phyloP scores from a whole-genome alignment of 2,113 vertebrate genomes.

The Corydoras sp. region DNA sequence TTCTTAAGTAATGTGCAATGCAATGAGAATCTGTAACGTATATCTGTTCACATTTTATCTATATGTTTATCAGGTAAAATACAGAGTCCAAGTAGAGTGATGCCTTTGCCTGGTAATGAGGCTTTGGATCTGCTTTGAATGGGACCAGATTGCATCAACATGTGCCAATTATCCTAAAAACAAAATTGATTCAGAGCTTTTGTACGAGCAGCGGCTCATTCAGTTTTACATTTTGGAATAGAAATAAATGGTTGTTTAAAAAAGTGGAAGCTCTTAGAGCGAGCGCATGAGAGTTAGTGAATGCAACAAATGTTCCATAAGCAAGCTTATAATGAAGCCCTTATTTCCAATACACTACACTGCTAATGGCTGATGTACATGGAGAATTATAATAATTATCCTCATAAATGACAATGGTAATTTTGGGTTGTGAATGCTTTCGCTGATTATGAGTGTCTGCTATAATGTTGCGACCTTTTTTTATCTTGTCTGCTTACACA shows the following conservation, averaged over 20 bases:
- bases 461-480: conserved; percentile 47
- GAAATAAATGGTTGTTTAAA: conserved; percentile 48
- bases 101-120: conserved; percentile 33
- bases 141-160: conserved; percentile 43
- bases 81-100: not conserved
- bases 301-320: conserved; percentile 49
- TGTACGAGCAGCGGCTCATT: conserved; percentile 41
- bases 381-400: conserved; percentile 67
- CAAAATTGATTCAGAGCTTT: conserved; percentile 53
- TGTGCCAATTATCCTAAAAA: conserved; percentile 49
- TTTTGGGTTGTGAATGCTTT: conserved; percentile 53
- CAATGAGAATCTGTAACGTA: conserved; percentile 1
- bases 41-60: conserved; percentile 31
- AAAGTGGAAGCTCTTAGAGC: conserved; percentile 47
- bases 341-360: conserved; percentile 48
- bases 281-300: conserved; percentile 17
- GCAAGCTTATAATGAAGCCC: conserved; percentile 54
- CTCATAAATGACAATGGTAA: conserved; percentile 54
- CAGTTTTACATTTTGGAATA: conserved; percentile 47
- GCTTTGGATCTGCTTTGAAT: conserved; percentile 41
- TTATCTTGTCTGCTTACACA: conserved; percentile 24
- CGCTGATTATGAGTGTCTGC: conserved; percentile 48
- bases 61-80: conserved; percentile 42
- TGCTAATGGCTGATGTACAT: conserved; percentile 57
- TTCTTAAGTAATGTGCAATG: conserved; percentile 9